phyloP scores from a whole-genome alignment of 37 sponge, comb jelly and placozoan species.

The Theonella swinhoei region DNA sequence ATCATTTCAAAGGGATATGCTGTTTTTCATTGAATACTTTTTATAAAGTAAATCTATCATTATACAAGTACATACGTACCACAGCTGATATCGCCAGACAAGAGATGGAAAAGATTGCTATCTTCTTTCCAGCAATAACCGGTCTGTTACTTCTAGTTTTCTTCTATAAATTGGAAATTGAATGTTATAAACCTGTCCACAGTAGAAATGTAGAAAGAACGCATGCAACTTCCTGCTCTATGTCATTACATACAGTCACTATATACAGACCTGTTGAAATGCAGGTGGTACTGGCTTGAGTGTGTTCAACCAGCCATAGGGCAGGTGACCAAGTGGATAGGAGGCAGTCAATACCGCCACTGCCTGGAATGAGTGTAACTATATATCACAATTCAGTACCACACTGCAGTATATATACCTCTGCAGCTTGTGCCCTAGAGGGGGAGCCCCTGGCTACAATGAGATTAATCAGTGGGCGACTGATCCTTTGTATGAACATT shows the following conservation, averaged over 20 bases:
- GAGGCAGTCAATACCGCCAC: slow-evolving; percentile 61
- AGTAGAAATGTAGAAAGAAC: too few relatives aligned
- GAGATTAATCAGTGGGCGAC: slow-evolving; percentile 60
- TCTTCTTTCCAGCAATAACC: slow-evolving; percentile 25
- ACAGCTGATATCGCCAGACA: slow-evolving; percentile 12
- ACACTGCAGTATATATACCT: neutral
- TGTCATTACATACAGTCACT: neutral
- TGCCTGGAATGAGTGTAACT: neutral
- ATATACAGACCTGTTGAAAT: slow-evolving; percentile 38
- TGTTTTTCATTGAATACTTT: too few relatives aligned
- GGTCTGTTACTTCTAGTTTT: neutral
- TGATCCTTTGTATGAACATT: slow-evolving; percentile 47
- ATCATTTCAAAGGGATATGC: too few relatives aligned
- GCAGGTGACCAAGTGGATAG: slow-evolving; percentile 63
- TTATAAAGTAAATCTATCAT: neutral
- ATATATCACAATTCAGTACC: neutral
- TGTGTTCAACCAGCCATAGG: slow-evolving; percentile 71
- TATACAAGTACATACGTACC: neutral
- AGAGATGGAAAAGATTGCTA: slow-evolving; percentile 11
- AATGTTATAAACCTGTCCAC: neutral
- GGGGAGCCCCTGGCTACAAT: slow-evolving; percentile 39
- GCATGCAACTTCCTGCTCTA: neutral
- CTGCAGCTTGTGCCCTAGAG: slow-evolving; percentile 21
- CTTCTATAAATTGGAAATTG: slow-evolving; percentile 4
- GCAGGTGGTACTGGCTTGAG: slow-evolving; percentile 55